These are phyloP conservation scores for Halocynthia roretzi DNA, from an alignment of 23 tunicate genomes.

Conservation along the genomic window DNA sequence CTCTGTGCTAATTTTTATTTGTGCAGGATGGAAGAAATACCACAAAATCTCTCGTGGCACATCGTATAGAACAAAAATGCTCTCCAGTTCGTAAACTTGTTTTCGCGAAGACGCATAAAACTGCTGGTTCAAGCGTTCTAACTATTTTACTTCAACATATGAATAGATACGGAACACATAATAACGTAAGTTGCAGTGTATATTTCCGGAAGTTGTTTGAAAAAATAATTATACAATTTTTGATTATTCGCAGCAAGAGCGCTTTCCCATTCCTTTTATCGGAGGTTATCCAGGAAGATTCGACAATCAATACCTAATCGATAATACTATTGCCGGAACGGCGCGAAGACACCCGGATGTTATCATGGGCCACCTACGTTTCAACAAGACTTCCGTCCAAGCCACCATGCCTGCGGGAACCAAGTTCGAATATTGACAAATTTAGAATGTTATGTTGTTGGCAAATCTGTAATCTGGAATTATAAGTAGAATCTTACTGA, in stretches of 20 bases:
- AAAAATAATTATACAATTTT: neutral
- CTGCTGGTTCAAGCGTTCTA: neutral
- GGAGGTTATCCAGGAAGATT: conserved; percentile 13
- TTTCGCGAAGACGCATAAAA: conserved; percentile 1
- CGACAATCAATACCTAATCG: neutral
- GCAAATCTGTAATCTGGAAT: no score
- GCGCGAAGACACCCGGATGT: neutral
- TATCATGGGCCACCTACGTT: no score
- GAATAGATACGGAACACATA: neutral
- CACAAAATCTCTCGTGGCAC: neutral
- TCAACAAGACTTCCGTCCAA: no score
- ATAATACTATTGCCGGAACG: neutral
- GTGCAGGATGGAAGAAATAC: no score
- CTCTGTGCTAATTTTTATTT: neutral
- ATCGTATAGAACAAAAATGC: conserved; percentile 4
- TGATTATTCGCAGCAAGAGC: neutral
- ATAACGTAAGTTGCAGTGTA: neutral
- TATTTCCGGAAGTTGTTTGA: neutral
- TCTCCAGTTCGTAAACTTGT: neutral
- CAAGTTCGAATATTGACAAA: no score
- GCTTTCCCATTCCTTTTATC: neutral
- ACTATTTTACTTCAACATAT: neutral
- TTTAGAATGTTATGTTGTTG: no score
- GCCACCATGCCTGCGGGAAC: no score
- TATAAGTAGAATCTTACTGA: no score